Evolutionary conservation across 2,888 invertebrate genomes (phyloP).

Genomic region (Panzeria rudis): DNA sequence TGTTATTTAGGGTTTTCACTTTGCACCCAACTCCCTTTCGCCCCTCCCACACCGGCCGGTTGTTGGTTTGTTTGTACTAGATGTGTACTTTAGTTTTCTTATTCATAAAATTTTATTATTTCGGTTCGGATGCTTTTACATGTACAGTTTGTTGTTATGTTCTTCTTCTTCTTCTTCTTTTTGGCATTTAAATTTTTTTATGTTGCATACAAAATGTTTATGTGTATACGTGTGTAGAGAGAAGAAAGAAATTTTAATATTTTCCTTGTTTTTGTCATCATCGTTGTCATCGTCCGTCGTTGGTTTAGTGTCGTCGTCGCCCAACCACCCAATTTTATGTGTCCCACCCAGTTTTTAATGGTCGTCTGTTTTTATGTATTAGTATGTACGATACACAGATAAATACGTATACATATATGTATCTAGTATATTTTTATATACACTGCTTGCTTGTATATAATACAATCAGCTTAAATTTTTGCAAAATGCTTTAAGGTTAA

Average conservation of each 20-base stretch:
- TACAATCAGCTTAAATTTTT: slow-evolving; percentile 58
- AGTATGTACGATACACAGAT: neutral
- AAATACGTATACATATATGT: neutral
- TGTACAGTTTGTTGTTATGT: slow-evolving; percentile 26
- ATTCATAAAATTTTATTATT: slow-evolving; percentile 48
- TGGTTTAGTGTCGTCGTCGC: slow-evolving; percentile 15
- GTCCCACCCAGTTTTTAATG: slow-evolving; percentile 72
- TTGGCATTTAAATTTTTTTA: slow-evolving; percentile 16
- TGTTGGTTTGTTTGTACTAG: slow-evolving; percentile 4
- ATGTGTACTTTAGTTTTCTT: slow-evolving; percentile 10
- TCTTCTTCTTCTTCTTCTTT: neutral
- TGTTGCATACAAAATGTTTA: neutral
- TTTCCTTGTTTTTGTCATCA: slow-evolving; percentile 12
- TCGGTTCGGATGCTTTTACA: slow-evolving; percentile 58
- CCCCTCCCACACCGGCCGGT: slow-evolving; percentile 27
- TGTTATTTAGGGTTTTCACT: slow-evolving; percentile 28
- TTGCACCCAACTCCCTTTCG: neutral
- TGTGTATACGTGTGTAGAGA: no score
- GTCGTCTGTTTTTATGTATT: slow-evolving; percentile 49
- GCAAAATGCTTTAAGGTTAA: slow-evolving; percentile 51
- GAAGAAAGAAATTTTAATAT: neutral
- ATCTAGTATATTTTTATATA: neutral
- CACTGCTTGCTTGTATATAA: slow-evolving; percentile 28
- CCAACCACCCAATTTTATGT: slow-evolving; percentile 65
- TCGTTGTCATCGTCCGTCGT: slow-evolving; percentile 28